A percentile compares a stretch with the other conserved stretches of the same genome.
Evolutionary conservation across 2,113 vertebrate species (phyloP).

Genomic region (Salminus brasiliensis): DNA sequence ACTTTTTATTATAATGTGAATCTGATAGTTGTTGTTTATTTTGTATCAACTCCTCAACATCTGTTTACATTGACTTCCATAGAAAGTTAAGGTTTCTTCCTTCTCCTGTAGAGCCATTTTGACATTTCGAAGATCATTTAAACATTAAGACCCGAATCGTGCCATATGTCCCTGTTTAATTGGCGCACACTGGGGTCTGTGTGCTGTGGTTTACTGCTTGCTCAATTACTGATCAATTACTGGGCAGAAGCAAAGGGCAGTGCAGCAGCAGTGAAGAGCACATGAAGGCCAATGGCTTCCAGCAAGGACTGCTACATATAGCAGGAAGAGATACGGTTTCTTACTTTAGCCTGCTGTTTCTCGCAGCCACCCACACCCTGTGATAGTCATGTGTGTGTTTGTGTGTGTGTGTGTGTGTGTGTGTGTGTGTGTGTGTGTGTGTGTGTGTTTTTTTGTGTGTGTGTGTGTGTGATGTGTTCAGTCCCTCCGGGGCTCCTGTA

Average conservation of each 20-base stretch:
- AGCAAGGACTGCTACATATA: neutral
- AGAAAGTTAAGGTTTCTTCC: no score
- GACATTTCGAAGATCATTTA: no score
- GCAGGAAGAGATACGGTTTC: neutral
- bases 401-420: no score
- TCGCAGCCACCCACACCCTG: neutral
- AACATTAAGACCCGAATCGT: neutral
- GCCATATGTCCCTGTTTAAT: neutral
- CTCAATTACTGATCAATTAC: no score
- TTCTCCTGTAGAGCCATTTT: no score
- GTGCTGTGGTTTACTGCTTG: neutral
- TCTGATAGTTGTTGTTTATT: no score
- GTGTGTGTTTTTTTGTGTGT: no score
- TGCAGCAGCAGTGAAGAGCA: neutral
- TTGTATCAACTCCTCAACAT: no score
- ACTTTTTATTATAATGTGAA: no score
- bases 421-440: no score
- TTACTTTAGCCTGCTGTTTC: neutral
- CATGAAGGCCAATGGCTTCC: neutral
- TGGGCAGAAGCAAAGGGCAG: neutral
- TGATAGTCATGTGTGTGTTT: neutral
- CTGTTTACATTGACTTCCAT: no score
- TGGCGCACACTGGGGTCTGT: neutral
- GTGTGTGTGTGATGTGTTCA: neutral
- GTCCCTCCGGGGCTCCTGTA: neutral